A percentile compares a stretch with the other conserved stretches of the same genome.
These are phyloP conservation scores for Eunapius fragilis DNA, from an alignment of 37 sponge, comb jelly and placozoan species.

Conservation along the genomic window DNA sequence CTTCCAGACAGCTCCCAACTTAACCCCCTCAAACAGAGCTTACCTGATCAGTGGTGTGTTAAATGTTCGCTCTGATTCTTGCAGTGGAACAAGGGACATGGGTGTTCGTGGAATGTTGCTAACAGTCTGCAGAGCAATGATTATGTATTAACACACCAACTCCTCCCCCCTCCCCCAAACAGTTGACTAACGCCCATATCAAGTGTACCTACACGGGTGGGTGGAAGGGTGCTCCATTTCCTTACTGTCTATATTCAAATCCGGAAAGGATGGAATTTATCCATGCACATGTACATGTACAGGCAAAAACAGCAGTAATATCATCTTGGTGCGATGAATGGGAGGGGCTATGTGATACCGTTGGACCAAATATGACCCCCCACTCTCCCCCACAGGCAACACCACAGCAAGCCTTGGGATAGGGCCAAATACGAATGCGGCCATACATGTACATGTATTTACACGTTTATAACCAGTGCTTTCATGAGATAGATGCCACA, in stretches of 20 bases:
- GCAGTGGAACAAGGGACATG: constrained; percentile 69
- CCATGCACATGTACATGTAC: not conserved
- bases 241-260: not conserved
- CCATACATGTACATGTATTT: too few relatives aligned
- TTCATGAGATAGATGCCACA: not conserved
- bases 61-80: constrained; percentile 55
- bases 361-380: too few relatives aligned
- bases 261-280: not conserved
- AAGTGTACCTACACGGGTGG: too few relatives aligned
- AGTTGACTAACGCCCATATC: too few relatives aligned
- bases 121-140: constrained; percentile 16
- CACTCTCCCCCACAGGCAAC: too few relatives aligned
- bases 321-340: not conserved
- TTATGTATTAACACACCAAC: too few relatives aligned
- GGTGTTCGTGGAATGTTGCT: constrained; percentile 69
- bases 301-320: not conserved
- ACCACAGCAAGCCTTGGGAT: not conserved
- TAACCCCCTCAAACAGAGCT: not conserved
- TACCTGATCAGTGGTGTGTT: constrained; percentile 62
- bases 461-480: not conserved
- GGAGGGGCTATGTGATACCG: not conserved
- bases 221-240: not conserved
- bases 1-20: too few relatives aligned
- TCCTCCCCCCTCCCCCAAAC: not conserved
- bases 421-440: not conserved